Evolutionary conservation across 2,113 vertebrate species (phyloP), one percentile per base, ranked within the genome.

Genomic region (Opisthocomus hoazin): DNA sequence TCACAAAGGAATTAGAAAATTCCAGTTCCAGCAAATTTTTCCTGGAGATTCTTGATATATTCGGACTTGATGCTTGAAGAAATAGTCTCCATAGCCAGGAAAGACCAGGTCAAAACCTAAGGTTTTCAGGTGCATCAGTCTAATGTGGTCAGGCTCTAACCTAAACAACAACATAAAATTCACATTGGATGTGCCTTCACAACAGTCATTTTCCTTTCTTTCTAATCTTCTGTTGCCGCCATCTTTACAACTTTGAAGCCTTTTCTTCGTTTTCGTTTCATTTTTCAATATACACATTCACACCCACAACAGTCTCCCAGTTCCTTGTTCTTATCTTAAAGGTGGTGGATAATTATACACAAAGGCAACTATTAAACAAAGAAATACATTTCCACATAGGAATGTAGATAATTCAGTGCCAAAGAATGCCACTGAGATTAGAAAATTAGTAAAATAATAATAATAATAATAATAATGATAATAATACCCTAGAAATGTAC

Each of bases 11-110:
- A 95, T 93, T 94, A 12, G 26, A 75, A 97, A 97, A 78, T 87
- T 96, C 57, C 39, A 94, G 54, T 83, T 97, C 70, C 27, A 87
- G 82, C 29, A 93, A 94, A 50, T 30, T 96, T 93, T 68, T 93
- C 20, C 36, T 94, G 90, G 51, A 97, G 88, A 61, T 93, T 95
- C 51, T 89, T 95, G 32, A 91, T 81, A 87, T 68, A 88, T 45
- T 96, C 88, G 43, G 43, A 84, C 51, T 95, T 20, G 9, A 82
- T 68, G 34, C 46, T 66, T 64, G 56, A 93, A 64, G 63, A 71
- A 63, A n/a, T 51, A 76, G 46, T 68, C 10, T 89, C 81, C 43
- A 87, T 51, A 68, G 34, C 36, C 68, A 65, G 75, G 36, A 69
- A 81, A 60, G 32, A 71, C 20, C 46, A 78, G 53, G 14, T 48